Percentiles rank a stretch among this genome's conserved stretches.
These are phyloP conservation scores for Meiosimyza platycephala DNA, from an alignment of 2,888 invertebrate species.

Conservation along the genomic window DNA sequence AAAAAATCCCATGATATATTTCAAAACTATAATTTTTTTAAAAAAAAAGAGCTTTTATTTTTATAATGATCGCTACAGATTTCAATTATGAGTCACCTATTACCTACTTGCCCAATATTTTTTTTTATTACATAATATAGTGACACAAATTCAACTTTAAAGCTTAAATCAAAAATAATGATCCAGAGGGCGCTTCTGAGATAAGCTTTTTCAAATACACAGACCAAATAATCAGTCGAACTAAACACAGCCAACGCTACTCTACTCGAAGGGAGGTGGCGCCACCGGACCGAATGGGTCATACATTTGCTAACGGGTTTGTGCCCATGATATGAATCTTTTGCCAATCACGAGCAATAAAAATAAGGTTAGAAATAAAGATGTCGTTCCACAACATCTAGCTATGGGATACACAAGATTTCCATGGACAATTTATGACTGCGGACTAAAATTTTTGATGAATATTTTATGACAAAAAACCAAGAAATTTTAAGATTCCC, in stretches of 20 bases:
- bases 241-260: neutral
- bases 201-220: neutral
- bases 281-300: neutral
- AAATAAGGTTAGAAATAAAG: constrained; percentile 28
- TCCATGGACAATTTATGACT: neutral
- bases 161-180: too few species aligned
- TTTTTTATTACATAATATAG: too few species aligned
- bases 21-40: too few species aligned
- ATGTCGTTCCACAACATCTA: constrained; percentile 11
- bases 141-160: too few species aligned
- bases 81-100: too few species aligned
- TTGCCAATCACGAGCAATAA: neutral
- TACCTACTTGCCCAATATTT: too few species aligned
- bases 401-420: constrained; percentile 19
- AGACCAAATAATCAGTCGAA: neutral
- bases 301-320: neutral
- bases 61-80: too few species aligned
- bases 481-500: neutral
- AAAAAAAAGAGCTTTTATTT: too few species aligned
- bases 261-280: neutral
- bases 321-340: neutral
- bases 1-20: too few species aligned
- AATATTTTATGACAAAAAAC: neutral
- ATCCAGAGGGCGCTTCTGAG: neutral
- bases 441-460: neutral